Evolutionary conservation across 2,888 invertebrate species (phyloP).

Genomic region (Onchidella celtica): DNA sequence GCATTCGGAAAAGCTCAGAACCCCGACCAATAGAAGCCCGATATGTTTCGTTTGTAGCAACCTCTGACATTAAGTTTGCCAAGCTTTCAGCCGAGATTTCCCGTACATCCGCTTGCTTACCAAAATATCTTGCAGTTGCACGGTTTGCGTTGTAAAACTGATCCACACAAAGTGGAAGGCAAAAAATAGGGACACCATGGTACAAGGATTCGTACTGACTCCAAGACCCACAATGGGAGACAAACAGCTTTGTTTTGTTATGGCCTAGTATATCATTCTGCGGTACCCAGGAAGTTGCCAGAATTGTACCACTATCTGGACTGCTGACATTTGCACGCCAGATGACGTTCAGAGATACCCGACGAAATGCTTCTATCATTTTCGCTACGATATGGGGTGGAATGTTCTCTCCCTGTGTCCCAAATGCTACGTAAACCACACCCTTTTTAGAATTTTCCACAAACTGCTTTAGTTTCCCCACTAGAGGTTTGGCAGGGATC

Average conservation of each 20-base stretch:
- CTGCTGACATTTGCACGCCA: neutral
- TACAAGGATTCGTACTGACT: neutral
- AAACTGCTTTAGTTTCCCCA: constrained; percentile 51
- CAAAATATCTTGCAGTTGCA: neutral
- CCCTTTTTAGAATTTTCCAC: constrained; percentile 48
- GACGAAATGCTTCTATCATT: neutral
- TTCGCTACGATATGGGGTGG: neutral
- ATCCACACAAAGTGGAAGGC: neutral
- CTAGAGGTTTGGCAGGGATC: constrained; percentile 51
- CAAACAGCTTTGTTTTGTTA: neutral
- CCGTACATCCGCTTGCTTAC: neutral
- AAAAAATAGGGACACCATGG: neutral
- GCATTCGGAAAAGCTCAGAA: neutral
- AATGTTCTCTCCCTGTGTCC: neutral
- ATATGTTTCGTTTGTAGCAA: neutral
- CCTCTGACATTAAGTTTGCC: neutral
- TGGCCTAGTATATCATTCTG: neutral
- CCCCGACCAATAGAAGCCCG: neutral
- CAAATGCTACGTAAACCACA: neutral
- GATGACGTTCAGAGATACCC: neutral
- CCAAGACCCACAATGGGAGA: neutral
- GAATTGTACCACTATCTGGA: neutral
- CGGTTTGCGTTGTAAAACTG: neutral
- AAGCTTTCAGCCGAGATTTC: neutral
- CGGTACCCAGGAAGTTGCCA: neutral